A percentile compares a stretch with the other conserved stretches of the same genome.
Conservation (phyloP, 2,888 invertebrate species). For the Rotaria magnacalcarata region DNA sequence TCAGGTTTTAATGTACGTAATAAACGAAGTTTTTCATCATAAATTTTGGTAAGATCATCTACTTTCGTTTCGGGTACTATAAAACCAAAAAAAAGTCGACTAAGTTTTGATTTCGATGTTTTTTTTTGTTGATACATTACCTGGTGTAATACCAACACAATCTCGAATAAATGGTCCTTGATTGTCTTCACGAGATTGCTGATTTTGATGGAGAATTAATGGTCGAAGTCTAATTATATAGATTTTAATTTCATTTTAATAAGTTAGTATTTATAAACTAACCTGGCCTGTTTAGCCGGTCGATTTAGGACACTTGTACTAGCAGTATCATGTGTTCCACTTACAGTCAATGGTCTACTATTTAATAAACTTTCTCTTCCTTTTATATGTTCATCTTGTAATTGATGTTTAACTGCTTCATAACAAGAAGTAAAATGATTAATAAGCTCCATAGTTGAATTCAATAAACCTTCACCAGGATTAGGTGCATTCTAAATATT, state of each 20-base stretch:
- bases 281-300: background rate
- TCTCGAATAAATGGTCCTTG: background rate
- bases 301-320: background rate
- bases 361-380: background rate
- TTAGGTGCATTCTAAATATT: background rate
- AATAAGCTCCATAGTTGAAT: background rate
- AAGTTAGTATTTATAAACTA: background rate
- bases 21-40: background rate
- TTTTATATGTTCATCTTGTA: background rate
- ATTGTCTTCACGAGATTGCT: background rate
- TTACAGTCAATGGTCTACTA: background rate
- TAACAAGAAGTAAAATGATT: background rate
- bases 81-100: background rate
- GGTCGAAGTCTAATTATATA: background rate
- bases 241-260: background rate
- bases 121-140: background rate
- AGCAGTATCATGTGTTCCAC: background rate
- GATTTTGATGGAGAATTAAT: background rate
- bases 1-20: conserved; percentile 3
- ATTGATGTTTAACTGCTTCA: background rate
- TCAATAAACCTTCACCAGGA: background rate
- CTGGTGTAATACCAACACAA: background rate
- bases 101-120: background rate
- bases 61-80: background rate
- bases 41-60: background rate